Base-by-base conservation (phyloP, 2,113 vertebrate species). In the Microcebus lehilahytsara region DNA sequence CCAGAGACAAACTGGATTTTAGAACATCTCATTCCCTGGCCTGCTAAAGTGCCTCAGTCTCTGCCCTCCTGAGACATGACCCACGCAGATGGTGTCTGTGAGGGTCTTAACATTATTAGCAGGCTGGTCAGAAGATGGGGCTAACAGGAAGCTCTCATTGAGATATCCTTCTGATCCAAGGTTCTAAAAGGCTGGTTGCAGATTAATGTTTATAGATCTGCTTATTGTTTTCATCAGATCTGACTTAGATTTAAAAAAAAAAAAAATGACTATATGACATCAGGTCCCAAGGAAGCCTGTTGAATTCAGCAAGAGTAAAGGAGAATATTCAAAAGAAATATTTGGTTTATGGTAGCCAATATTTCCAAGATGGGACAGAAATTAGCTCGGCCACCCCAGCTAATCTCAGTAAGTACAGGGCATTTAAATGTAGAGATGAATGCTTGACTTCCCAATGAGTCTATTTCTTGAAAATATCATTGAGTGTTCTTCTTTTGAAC, bases 331-430 rank as follows among this genome's bases (percentile, higher is more conserved):
- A 34, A 88, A 87, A 93, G 58, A 66, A 92, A 56, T 71, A 17
- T 86, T 58, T 74, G 42, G 12, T 71, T 89, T 97, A 69, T 95
- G 40, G 40, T 95, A 96, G 56, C 79, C 94, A 80, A 23, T 91
- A 72, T 74, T 86, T 78, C 62, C 64, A 87, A 95, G 93, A 98
- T 98, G 98, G 97, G 97, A 92, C 98, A 98, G 89, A 89, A 97
- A 90, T 88, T 98, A 97, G 58, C 90, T 79, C 84, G 0, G 67
- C 87, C 96, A 95, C 71, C 81, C 8, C 96, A 92, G 20, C 96
- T 95, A 81, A 96, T 92, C 90, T 97, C 95, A 96, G 98, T 98
- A 97, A 98, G 98, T 98, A 97, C 56, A 93, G 66, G 60, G 9
- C 22, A 75, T 85, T 58, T 96, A 75, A 77, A 77, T 58, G 12